phyloP scores from a whole-genome alignment of 2,888 invertebrate genomes.

The Coelinius sp. region DNA sequence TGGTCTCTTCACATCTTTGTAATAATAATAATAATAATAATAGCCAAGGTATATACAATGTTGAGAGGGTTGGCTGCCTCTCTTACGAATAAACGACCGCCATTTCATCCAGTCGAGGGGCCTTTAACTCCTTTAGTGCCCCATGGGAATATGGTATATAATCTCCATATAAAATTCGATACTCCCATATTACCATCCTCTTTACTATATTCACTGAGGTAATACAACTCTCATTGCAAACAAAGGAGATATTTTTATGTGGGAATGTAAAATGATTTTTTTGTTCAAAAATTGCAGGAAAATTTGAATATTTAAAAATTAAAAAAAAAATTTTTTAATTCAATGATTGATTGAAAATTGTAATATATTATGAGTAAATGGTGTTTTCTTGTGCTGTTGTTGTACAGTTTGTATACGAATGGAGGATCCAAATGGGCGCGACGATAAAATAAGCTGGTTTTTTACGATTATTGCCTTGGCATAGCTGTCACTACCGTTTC shows the following conservation, averaged over 20 bases:
- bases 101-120: slow-evolving; percentile 60
- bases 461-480: slow-evolving; percentile 66
- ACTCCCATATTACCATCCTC: slow-evolving; percentile 14
- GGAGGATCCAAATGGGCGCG: slow-evolving; percentile 34
- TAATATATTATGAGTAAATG: slow-evolving; percentile 6
- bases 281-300: neutral
- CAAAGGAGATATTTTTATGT: neutral
- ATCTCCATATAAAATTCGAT: slow-evolving; percentile 63
- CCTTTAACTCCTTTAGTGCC: slow-evolving; percentile 61
- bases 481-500: slow-evolving; percentile 61
- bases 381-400: slow-evolving; percentile 10
- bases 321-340: neutral
- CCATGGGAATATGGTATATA: slow-evolving; percentile 51
- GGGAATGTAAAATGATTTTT: neutral
- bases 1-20: slow-evolving; percentile 61
- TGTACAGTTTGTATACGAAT: slow-evolving; percentile 28
- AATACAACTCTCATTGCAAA: neutral
- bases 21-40: slow-evolving; percentile 59
- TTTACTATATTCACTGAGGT: neutral
- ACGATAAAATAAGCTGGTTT: slow-evolving; percentile 61
- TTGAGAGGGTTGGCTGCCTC: slow-evolving; percentile 56
- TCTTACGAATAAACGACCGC: slow-evolving; percentile 66
- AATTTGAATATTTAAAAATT: neutral
- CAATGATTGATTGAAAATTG: neutral
- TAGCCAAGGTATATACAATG: slow-evolving; percentile 31